A percentile compares a stretch with the other conserved stretches of the same genome.
phyloP scores from a whole-genome alignment of 2,113 vertebrate genomes.

The Muntiacus muntjak region DNA sequence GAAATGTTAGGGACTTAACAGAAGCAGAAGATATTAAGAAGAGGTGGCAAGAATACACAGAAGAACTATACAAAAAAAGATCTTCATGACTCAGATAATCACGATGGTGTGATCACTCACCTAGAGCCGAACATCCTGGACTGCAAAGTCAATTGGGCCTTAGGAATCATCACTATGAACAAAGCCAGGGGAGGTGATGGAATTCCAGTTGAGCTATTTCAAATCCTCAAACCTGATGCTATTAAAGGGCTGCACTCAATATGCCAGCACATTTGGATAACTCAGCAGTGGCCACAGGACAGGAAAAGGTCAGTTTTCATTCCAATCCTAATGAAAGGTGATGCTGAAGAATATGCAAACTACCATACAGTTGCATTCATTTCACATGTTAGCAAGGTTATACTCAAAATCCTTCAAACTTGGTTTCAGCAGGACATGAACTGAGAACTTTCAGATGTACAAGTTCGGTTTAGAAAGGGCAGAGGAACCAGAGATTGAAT shows the following conservation, averaged over 20 bases:
- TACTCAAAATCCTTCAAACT: neutral
- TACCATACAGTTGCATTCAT: neutral
- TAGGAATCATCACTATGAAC: neutral
- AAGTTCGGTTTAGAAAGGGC: neutral
- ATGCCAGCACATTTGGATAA: neutral
- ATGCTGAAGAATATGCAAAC: neutral
- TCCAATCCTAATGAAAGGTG: neutral
- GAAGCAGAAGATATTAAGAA: neutral
- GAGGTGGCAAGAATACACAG: neutral
- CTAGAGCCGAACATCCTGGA: rapidly evolving
- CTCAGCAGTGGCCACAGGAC: neutral
- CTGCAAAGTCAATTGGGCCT: neutral
- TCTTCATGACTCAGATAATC: neutral
- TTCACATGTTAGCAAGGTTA: neutral
- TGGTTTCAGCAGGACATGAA: neutral
- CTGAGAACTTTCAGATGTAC: neutral
- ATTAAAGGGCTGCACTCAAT: neutral
- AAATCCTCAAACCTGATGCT: neutral
- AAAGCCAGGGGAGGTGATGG: neutral
- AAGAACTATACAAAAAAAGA: neutral
- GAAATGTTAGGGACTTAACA: neutral
- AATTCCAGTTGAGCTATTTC: neutral
- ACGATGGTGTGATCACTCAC: neutral
- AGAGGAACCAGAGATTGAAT: neutral
- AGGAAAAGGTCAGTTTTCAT: neutral